Percentiles rank a stretch among this genome's conserved stretches.
Evolutionary conservation across 1,140 invertebrate species (phyloP).

Genomic region (Leptinotarsa texana): DNA sequence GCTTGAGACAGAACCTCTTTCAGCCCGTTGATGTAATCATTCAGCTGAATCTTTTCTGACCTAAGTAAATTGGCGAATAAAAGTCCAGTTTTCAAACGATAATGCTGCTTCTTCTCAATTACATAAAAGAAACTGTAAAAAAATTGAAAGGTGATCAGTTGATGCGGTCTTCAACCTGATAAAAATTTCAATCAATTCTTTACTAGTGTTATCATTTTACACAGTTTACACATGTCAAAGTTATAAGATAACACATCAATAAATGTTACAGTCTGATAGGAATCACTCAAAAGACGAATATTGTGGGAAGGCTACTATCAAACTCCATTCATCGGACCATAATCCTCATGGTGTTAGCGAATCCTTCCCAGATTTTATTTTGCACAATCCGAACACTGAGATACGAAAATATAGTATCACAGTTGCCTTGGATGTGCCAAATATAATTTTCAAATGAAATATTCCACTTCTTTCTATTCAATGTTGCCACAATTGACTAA

Average conservation of each 20-base stretch:
- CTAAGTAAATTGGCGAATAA: constrained; percentile 54
- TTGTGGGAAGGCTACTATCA: constrained; percentile 43
- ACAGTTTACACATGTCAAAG: no score
- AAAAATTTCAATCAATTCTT: no score
- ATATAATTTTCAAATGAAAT: background rate
- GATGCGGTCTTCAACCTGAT: no score
- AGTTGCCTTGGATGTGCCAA: constrained; percentile 26
- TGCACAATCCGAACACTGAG: constrained; percentile 34
- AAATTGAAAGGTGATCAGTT: constrained; percentile 14
- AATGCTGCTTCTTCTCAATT: constrained; percentile 53
- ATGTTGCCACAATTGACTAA: background rate
- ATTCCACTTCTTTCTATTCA: background rate
- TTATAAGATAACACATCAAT: no score
- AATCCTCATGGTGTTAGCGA: constrained; percentile 5
- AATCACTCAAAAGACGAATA: background rate
- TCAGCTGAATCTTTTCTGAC: constrained; percentile 50
- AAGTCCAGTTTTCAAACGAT: constrained; percentile 53
- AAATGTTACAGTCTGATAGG: no score
- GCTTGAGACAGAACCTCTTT: constrained; percentile 61
- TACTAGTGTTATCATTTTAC: no score
- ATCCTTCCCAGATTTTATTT: constrained; percentile 32
- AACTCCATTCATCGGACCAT: constrained; percentile 24
- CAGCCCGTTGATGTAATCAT: constrained; percentile 57
- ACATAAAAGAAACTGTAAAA: constrained; percentile 44
- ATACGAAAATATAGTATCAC: constrained; percentile 7